A percentile compares a stretch with the other conserved stretches of the same genome.
Conservation (phyloP, 2,888 invertebrate species). For the Nysson spinosus region DNA sequence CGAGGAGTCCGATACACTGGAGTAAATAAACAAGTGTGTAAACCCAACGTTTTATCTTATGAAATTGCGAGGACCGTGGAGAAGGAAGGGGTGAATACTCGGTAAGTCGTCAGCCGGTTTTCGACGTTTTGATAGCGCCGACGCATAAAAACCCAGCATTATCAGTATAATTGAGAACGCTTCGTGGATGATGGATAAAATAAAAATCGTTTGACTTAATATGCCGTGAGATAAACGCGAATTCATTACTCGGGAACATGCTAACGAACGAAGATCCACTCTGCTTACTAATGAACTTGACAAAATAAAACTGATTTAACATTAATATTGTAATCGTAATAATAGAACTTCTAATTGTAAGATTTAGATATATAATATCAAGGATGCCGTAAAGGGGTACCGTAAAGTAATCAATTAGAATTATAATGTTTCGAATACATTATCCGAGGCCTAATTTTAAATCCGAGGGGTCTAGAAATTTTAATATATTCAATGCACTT, state of each 20-base stretch:
- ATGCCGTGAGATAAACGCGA: neutral
- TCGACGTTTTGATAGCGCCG: constrained; percentile 2
- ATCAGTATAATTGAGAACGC: constrained; percentile 13
- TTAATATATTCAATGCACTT: no score
- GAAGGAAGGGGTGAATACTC: neutral
- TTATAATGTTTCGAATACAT: no score
- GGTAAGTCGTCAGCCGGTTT: neutral
- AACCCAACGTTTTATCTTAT: constrained; percentile 16
- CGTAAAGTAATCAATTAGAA: no score
- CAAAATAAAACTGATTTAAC: neutral
- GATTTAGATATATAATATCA: no score
- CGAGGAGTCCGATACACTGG: no score
- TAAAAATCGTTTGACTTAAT: constrained; percentile 1
- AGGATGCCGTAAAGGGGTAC: no score
- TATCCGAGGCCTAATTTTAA: no score
- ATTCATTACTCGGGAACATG: neutral
- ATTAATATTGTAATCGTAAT: no score
- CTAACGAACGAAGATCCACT: neutral
- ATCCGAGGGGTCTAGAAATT: no score
- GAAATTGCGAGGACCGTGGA: neutral
- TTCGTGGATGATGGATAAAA: neutral
- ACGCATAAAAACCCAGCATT: neutral
- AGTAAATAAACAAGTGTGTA: constrained; percentile 27
- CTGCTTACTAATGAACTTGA: neutral
- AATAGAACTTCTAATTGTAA: no score